Evolutionary conservation across 2,888 invertebrate species (phyloP).

Genomic region (Dynastes grantii): DNA sequence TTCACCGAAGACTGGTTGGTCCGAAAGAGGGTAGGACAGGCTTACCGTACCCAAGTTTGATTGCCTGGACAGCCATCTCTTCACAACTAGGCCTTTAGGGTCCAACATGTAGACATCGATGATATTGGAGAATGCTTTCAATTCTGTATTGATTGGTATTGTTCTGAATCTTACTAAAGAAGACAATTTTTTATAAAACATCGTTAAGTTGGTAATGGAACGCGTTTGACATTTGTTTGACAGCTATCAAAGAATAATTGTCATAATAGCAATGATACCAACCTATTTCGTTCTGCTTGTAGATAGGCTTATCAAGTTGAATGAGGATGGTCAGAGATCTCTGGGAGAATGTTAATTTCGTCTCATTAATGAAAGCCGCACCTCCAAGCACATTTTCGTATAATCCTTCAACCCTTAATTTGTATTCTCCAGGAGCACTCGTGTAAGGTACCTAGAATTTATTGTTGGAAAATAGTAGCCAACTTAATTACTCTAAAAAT

Average conservation of each 20-base stretch:
- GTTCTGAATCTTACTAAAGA: conserved; percentile 87
- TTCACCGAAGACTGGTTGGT: conserved; percentile 93
- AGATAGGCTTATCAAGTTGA: conserved; percentile 95
- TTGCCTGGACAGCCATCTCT: conserved; percentile 94
- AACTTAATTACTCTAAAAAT: conserved; percentile 33
- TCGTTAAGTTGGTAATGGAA: neutral
- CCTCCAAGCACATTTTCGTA: conserved; percentile 87
- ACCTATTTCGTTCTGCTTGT: conserved; percentile 91
- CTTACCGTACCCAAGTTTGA: conserved; percentile 96
- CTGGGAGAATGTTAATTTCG: conserved; percentile 86
- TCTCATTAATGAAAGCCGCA: conserved; percentile 92
- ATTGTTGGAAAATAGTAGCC: neutral
- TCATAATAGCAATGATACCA: no score
- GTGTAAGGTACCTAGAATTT: conserved; percentile 83
- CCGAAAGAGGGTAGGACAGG: conserved; percentile 89
- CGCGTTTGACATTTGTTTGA: no score
- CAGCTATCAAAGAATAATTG: no score
- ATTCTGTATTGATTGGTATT: conserved; percentile 93
- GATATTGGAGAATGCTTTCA: conserved; percentile 92
- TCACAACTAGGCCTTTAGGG: conserved; percentile 89
- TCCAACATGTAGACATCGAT: conserved; percentile 95
- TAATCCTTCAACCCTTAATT: conserved; percentile 74
- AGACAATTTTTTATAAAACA: conserved; percentile 28
- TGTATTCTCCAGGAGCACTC: conserved; percentile 87
- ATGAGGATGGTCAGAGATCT: conserved; percentile 96